Base-by-base conservation (phyloP, 2,797 vertebrate genomes). In the Lerista edwardsae region DNA sequence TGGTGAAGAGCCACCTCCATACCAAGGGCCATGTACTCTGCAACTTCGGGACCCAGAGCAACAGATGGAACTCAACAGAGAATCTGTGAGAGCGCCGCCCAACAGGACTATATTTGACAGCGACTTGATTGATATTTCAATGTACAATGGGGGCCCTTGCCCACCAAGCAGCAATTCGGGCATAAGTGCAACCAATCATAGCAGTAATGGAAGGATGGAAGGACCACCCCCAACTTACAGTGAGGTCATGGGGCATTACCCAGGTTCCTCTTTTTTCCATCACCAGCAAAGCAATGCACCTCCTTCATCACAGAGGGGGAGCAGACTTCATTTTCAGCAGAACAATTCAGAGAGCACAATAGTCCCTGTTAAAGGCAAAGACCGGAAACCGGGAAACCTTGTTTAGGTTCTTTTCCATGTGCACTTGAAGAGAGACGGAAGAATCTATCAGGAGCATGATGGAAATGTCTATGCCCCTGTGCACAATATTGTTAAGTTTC, bases 101-200 rank as follows among this genome's bases (percentile, higher is more conserved):
- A 97, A 97, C 94, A 93, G 97, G 92, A 97, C 97, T 90, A 95
- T 97, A 93, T 97, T 97, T 88, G 96, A 97, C 95, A 96, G 96
- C 39, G 95, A 97, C 84, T 94, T 96, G 91, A 96, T 96, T 91
- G 95, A 96, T 90, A 89, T 95, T 89, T 95, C 96, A 0, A 91
- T 95, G 93, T 96, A 96, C 90, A 96, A 92, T 75, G 96, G 97
- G 61, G 98, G 98, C 78, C 98, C 98, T 0, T 97, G 97, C 94
- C 98, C 98, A 14, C 98, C 98, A 17, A 99, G 98, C 97, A 98
- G 97, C 97, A 98, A 99, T 92, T 98, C 98, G 84, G 98, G 98
- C 94, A 97, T 99, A 94, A 99, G 98, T 75, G 98, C 97, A 82
- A 96, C 97, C 94, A 98, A 97, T 95, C 97, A 97, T 83, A 97